These are phyloP conservation scores for Eurystomus gularis DNA, from an alignment of 2,113 vertebrate genomes.

Conservation along the genomic window DNA sequence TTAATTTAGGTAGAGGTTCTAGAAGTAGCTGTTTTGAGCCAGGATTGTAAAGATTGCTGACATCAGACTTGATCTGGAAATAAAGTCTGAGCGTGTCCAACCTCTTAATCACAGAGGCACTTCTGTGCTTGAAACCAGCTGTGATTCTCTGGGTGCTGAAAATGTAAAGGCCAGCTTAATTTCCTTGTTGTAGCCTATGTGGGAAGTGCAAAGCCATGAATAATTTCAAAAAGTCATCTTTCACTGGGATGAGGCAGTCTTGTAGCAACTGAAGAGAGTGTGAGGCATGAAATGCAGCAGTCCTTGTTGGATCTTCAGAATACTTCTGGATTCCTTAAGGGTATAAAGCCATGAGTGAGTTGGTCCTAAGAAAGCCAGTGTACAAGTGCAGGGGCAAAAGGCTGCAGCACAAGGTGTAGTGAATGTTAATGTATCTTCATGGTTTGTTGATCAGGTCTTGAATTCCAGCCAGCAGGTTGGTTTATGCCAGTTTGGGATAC, in stretches of 20 bases:
- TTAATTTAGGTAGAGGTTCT: neutral
- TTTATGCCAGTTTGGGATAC: neutral
- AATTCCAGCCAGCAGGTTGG: neutral
- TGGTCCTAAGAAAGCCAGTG: neutral
- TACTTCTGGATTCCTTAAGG: neutral
- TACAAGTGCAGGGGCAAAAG: neutral
- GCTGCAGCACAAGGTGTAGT: neutral
- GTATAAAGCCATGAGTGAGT: neutral
- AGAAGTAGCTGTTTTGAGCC: neutral
- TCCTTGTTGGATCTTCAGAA: neutral
- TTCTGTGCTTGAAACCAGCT: neutral
- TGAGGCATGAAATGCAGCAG: neutral
- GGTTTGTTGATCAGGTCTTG: neutral
- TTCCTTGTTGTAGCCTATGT: neutral
- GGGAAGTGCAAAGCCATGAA: neutral
- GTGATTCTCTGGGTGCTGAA: neutral
- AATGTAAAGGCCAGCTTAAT: neutral
- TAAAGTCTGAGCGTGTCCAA: neutral
- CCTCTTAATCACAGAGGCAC: neutral
- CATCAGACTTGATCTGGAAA: neutral
- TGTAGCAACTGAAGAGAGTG: neutral
- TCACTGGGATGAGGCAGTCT: neutral
- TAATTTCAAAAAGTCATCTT: neutral
- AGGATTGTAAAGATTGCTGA: neutral
- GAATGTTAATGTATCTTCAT: rapidly evolving